Percentiles rank a stretch among this genome's conserved stretches.
phyloP scores from a whole-genome alignment of 2,888 invertebrate genomes.

The Drosophila bunnanda region DNA sequence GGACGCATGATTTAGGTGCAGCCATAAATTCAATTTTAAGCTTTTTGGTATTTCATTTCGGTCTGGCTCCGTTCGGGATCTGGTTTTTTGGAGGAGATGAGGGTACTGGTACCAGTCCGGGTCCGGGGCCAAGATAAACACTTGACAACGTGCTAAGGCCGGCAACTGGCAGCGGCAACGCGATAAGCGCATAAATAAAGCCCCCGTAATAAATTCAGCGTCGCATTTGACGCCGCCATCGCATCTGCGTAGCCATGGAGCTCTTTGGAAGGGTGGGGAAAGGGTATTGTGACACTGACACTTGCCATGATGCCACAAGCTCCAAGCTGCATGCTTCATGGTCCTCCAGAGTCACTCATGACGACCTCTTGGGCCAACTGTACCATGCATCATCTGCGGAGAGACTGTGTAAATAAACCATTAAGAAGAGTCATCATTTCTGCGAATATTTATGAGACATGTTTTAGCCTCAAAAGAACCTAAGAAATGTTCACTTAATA shows the following conservation, averaged over 20 bases:
- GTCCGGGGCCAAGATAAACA: conserved; percentile 71
- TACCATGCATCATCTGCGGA: conserved; percentile 28
- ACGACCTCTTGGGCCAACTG: conserved; percentile 35
- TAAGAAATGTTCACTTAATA: background rate
- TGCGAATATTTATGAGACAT: conserved; percentile 9
- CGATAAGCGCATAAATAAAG: conserved; percentile 75
- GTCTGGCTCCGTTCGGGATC: conserved; percentile 42
- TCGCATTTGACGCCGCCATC: conserved; percentile 63
- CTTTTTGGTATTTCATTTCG: conserved; percentile 74
- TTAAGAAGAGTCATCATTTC: background rate
- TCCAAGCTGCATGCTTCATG: background rate
- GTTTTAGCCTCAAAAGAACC: background rate
- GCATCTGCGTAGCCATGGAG: conserved; percentile 36
- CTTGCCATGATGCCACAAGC: conserved; percentile 20
- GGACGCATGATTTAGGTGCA: conserved; percentile 80
- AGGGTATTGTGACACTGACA: conserved; percentile 16
- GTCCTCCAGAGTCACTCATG: conserved; percentile 19
- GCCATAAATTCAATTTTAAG: conserved; percentile 79
- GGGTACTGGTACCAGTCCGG: conserved; percentile 23
- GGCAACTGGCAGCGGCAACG: conserved; percentile 54
- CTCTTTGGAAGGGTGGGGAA: background rate
- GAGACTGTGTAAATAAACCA: background rate
- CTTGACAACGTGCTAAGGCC: conserved; percentile 81
- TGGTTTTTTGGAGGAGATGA: conserved; percentile 26
- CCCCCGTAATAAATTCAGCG: conserved; percentile 70